These are phyloP conservation scores for Drosophila atroscutellata DNA, from an alignment of 2,888 invertebrate genomes.

Conservation along the genomic window DNA sequence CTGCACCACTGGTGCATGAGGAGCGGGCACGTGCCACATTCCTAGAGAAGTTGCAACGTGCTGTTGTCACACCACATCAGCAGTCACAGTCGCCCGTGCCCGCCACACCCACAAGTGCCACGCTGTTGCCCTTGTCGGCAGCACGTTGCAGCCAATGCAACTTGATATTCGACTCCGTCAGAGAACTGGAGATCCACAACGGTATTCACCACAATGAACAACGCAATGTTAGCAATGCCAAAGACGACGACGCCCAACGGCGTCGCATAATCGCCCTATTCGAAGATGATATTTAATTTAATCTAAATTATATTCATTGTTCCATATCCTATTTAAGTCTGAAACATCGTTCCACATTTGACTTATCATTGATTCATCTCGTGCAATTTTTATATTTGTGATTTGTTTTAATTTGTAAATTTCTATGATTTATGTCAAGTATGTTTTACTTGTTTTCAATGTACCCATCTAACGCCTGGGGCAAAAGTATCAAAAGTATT, in stretches of 20 bases:
- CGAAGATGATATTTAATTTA: conserved; percentile 75
- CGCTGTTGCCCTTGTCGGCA: conserved; percentile 62
- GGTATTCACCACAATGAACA: conserved; percentile 78
- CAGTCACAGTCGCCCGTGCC: conserved; percentile 22
- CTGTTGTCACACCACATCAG: conserved; percentile 37
- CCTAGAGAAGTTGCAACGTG: conserved; percentile 79
- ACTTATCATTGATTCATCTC: neutral
- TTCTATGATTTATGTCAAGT: neutral
- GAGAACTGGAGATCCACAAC: conserved; percentile 82
- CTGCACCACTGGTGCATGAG: conserved; percentile 19
- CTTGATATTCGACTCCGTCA: conserved; percentile 78
- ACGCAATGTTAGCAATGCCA: conserved; percentile 14
- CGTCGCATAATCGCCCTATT: conserved; percentile 83
- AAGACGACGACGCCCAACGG: conserved; percentile 71
- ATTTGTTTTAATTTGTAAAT: neutral
- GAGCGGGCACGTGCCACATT: conserved; percentile 68
- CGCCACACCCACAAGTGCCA: conserved; percentile 22
- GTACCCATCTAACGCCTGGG: neutral
- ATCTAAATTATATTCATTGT: conserved; percentile 12
- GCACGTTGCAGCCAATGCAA: conserved; percentile 83
- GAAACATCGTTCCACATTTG: conserved; percentile 10
- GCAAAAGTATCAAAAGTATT: conserved; percentile 31
- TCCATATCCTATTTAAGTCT: conserved; percentile 28
- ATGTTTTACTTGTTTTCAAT: conserved; percentile 1
- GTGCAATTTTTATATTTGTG: conserved; percentile 17